These are phyloP conservation scores for Calypte anna DNA, from an alignment of 2,113 vertebrate genomes.

Conservation along the genomic window DNA sequence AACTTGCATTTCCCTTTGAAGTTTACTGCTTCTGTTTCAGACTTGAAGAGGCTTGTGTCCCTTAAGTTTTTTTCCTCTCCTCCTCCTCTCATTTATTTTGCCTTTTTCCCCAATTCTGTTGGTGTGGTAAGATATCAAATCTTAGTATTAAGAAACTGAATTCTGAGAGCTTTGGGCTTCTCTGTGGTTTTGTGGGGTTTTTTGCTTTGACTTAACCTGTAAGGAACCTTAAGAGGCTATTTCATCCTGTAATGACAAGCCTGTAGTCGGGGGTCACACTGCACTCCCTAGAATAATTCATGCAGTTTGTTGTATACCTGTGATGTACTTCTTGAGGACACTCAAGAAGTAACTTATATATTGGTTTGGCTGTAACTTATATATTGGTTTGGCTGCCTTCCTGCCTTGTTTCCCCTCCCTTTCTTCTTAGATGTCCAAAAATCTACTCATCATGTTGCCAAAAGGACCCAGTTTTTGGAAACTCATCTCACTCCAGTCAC, in stretches of 20 bases:
- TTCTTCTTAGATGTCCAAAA: not conserved
- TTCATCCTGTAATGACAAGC: not conserved
- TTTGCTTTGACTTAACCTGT: not conserved
- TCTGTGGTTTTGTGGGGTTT: not conserved
- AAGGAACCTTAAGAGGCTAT: not conserved
- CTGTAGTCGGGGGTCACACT: not conserved
- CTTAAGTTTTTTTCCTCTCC: not conserved
- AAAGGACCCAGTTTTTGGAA: not conserved
- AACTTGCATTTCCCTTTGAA: constrained; percentile 17
- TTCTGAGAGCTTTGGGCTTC: not conserved
- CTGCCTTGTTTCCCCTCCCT: not conserved
- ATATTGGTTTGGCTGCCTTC: not conserved
- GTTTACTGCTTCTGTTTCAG: not conserved
- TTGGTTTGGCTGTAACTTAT: not conserved
- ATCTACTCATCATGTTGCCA: not conserved
- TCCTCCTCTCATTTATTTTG: not conserved
- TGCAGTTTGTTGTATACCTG: not conserved
- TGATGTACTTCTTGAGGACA: not conserved
- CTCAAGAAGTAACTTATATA: not conserved
- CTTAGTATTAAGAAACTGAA: not conserved
- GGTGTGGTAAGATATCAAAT: not conserved
- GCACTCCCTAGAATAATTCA: not conserved
- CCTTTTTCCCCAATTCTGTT: not conserved
- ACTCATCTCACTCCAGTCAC: not conserved
- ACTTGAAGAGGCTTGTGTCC: not conserved